A percentile compares a stretch with the other conserved stretches of the same genome.
phyloP scores from a whole-genome alignment of 2,888 invertebrate genomes.

The Athalia rosae region DNA sequence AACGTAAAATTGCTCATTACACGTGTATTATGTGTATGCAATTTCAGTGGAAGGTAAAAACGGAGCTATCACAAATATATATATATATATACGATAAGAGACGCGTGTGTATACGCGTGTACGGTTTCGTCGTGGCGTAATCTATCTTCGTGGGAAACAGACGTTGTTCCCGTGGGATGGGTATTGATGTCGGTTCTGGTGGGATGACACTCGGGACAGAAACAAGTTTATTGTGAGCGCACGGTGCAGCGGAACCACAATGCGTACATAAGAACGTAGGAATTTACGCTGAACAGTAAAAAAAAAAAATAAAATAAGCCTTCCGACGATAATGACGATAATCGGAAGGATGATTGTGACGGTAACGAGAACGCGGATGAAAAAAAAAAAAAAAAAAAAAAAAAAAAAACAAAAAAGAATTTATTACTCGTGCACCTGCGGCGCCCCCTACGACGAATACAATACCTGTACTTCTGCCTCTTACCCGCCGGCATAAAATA shows the following conservation, averaged over 20 bases:
- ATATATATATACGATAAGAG: neutral
- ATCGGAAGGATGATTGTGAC: too few relatives aligned
- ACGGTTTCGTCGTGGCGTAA: constrained; percentile 22
- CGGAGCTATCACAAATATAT: neutral
- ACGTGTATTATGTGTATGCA: neutral
- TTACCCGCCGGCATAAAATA: too few relatives aligned
- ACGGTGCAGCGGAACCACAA: neutral
- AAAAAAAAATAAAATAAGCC: constrained; percentile 21
- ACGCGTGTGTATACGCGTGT: neutral
- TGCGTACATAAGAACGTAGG: neutral
- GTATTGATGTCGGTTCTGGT: constrained; percentile 40
- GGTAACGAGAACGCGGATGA: too few relatives aligned
- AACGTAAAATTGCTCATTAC: too few relatives aligned
- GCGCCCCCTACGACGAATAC: too few relatives aligned
- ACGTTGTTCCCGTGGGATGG: constrained; percentile 32
- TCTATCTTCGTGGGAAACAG: constrained; percentile 38
- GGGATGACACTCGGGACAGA: constrained; percentile 37
- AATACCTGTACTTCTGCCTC: too few relatives aligned
- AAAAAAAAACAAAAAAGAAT: too few relatives aligned
- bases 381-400: too few relatives aligned
- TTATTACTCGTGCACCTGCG: too few relatives aligned
- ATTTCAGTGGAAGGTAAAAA: neutral
- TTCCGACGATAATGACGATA: neutral
- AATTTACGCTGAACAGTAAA: constrained; percentile 29
- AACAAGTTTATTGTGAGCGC: constrained; percentile 37